Evolutionary conservation across 2,888 invertebrate species (phyloP), one percentile per base, ranked within the genome.

Genomic region (Vanessa cardui): DNA sequence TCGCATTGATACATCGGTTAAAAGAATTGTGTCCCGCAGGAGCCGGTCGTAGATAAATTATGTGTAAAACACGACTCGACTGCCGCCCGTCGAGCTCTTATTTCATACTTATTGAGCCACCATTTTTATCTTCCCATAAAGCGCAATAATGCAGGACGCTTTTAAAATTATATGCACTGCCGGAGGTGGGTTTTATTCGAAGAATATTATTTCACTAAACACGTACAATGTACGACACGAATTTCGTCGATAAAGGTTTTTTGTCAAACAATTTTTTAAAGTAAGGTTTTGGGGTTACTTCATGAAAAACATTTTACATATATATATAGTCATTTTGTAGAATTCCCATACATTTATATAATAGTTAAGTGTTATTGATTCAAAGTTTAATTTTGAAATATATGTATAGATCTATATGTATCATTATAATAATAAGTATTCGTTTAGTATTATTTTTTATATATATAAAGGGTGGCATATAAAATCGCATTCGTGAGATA

Each of bases 71-170:
- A 67, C 71, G 67, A 68, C 62, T 68, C 61, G 61, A 65, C 72
- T 63, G 66, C 62, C 62, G 74, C 73, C 76, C 76, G 77, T 76
- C 76, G 73, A 75, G 77, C 82, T 84, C 83, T 84, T 83, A 86
- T 85, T 84, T 84, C 81, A 85, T 83, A 84, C 85, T 87, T 88
- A 89, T 89, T 85, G 87, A 81, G 83, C 83, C 82, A 84, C 81
- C 82, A 85, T 82, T 88, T 88, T 89, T 84, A 86, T 86, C 84
- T 83, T 77, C 77, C 75, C 80, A 84, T 87, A 85, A 87, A 89
- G 84, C 81, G 80, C 80, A 81, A 81, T 84, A 82, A 82, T 82
- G 84, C 83, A 81, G 78, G 77, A 82, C 78, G 83, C 85, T 85
- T 84, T 86, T 84, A 82, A 88, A 86, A 85, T 84, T 88, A 83